Conservation (phyloP, 2,113 vertebrate species). For the Numenius arquata region DNA sequence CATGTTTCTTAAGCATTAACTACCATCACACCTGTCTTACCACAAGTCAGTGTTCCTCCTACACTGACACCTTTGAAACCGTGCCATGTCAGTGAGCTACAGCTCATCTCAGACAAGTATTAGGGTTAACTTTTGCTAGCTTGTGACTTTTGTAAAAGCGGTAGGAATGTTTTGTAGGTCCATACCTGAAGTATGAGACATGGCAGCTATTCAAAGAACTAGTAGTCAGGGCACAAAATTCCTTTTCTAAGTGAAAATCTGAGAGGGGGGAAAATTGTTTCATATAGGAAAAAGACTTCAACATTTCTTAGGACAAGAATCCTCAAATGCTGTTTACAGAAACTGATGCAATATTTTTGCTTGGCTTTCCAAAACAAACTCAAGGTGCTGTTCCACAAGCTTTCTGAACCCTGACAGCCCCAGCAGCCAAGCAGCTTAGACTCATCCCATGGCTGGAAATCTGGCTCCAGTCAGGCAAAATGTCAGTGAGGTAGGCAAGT, state of each 20-base stretch:
- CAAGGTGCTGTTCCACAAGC: neutral
- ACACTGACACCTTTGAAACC: neutral
- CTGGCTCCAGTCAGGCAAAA: neutral
- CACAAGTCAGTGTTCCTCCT: neutral
- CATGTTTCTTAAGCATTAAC: neutral
- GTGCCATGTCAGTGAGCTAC: neutral
- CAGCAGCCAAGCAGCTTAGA: neutral
- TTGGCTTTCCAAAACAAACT: slow-evolving; percentile 39
- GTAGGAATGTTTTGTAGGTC: neutral
- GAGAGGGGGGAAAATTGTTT: neutral
- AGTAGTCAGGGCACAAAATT: neutral
- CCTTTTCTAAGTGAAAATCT: neutral
- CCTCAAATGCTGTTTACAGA: neutral
- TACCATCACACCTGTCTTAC: neutral
- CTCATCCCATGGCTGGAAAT: neutral
- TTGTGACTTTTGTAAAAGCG: neutral
- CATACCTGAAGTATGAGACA: neutral
- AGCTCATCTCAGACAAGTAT: neutral
- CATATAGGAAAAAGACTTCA: neutral
- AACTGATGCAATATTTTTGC: neutral
- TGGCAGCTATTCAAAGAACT: neutral
- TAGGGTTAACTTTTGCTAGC: neutral
- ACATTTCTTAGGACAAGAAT: neutral
- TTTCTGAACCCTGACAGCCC: neutral
- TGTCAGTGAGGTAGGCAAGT: neutral